These are phyloP conservation scores for Urosaurus nigricauda DNA, from an alignment of 2,797 vertebrate species.

Conservation along the genomic window DNA sequence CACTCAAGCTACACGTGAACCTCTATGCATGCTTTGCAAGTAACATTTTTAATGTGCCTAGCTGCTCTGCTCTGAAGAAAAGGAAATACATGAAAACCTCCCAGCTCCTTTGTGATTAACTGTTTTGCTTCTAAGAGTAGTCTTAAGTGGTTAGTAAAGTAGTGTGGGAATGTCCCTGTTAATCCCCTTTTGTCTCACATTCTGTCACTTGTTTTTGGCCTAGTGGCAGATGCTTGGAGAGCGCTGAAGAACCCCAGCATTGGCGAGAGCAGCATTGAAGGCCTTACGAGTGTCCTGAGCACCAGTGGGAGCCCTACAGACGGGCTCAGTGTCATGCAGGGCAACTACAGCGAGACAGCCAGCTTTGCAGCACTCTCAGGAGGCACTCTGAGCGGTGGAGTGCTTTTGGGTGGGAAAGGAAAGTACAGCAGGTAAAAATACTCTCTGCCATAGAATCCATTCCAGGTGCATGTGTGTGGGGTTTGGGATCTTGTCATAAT, in stretches of 20 bases:
- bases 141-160: neutral
- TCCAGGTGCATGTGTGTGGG: neutral
- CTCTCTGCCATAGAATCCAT: rapidly evolving
- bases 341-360: constrained; percentile 87
- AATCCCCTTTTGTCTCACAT: rapidly evolving
- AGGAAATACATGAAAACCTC: neutral
- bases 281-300: constrained; percentile 93
- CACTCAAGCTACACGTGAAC: no score
- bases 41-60: neutral
- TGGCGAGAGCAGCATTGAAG: constrained; percentile 96
- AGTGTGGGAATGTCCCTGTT: neutral
- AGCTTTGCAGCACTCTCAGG: constrained; percentile 94
- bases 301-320: constrained; percentile 90
- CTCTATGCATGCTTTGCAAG: neutral
- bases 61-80: neutral
- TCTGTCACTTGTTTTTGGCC: constrained; percentile 37
- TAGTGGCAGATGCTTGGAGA: constrained; percentile 94
- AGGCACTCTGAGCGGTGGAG: constrained; percentile 83
- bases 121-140: neutral
- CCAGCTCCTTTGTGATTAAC: neutral
- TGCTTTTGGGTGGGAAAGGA: constrained; percentile 87
- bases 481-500: neutral
- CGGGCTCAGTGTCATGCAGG: constrained; percentile 86
- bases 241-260: constrained; percentile 97
- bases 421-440: constrained; percentile 93